Evolutionary conservation across 2,113 vertebrate species (phyloP), one percentile per base, ranked within the genome.

Genomic region (Thomomys bottae): DNA sequence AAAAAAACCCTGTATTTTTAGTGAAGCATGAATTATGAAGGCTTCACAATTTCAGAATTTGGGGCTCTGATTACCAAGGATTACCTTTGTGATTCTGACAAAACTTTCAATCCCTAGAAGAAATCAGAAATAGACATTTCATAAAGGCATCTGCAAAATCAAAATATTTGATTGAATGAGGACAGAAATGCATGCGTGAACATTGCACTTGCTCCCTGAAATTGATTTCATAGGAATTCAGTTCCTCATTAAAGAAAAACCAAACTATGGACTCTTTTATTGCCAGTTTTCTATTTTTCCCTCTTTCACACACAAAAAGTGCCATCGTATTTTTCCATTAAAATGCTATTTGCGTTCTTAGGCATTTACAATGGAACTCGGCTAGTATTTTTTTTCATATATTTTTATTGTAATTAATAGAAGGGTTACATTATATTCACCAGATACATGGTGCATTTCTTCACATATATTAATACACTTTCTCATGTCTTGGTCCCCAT

Each of bases 1-100:
- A 14, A 73, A 30, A 38, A 36, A 34, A 45, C 6, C 45, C 45
- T 45, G 45, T 1, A 38, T 34, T 73, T 90, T 78, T 26, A 71
- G 14, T 93, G 75, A 80, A 76, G 84, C 64, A 36, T 63, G 6
- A 17, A 80, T 42, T 40, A 7, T 70, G 73, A 76, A 79, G 17
- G 12, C 61, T 90, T 75, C 78, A 36, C 32, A 82, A 73, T 34
- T 87, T 90, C 40, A 84, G n/a, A 61, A 61, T 76, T 73, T 88
- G 64, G 5, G 38, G 3, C 7, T 83, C 8, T 32, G 2, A 6
- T 73, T 54, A 73, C 1, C 42, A 78, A 82, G 18, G 11, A 61
- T 12, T 21, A 71, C 4, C 14, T 30, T 91, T 82, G 66, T 80
- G 2, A 83, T 21, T 83, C 32, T 76, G 3, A 36, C 7, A 94